Evolutionary conservation across 1,140 invertebrate genomes (phyloP), one percentile per base, ranked within the genome.

Genomic region (Papilio glaucus): DNA sequence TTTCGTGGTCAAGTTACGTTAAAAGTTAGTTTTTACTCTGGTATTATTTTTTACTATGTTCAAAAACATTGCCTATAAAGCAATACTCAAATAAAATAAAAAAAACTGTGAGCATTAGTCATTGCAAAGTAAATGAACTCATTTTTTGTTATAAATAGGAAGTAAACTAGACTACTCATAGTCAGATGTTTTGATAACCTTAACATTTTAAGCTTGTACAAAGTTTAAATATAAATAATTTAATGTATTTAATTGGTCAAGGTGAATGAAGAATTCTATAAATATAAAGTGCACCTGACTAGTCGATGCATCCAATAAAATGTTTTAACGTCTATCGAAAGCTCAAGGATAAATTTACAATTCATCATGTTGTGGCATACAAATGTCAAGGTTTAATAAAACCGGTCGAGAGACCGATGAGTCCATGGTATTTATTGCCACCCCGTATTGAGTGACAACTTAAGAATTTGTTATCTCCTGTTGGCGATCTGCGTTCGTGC

Each of bases 401-500:
- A 65, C 62, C 62, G 62, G 62, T 65, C 33, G 7, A 6, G 18
- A 21, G 15, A 15, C 33, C 37, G 62, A 29, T 65, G 18, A 21
- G 62, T 18, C 62, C 33, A 65, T 65, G 62, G 62, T 39, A 65
- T 65, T 65, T 65, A 65, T 65, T 38, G 62, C 62, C 62, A 15
- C 62, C 33, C 33, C 62, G n/a, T n/a, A n/a, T n/a, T n/a, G n/a
- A n/a, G n/a, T 65, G 62, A 39, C 62, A 21, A n/a, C 15, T 65
- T 15, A 65, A 65, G 62, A 65, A 65, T 65, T 65, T 10, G 62
- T 65, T 18, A 39, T 65, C 49, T 57, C 18, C 49, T 57, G 21
- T 57, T 57, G 49, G 49, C 49, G 49, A 57, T 57, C 49, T 26
- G 49, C 21, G 21, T 57, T 57, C 21, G 21, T 33, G 60, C 60